phyloP scores from a whole-genome alignment of 2,888 invertebrate genomes.

The Microplitis deprimator region DNA sequence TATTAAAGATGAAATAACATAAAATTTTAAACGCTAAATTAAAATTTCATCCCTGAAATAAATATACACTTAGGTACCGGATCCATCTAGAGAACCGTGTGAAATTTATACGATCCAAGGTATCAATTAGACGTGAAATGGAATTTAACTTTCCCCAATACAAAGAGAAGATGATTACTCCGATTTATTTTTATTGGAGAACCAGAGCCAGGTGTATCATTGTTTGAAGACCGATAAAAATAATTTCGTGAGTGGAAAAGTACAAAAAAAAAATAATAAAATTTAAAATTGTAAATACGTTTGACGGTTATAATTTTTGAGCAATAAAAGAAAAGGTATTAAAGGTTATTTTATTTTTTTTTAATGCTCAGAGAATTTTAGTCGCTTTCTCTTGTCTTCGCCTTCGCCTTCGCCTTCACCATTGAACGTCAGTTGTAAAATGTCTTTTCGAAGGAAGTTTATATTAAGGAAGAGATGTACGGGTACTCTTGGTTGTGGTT shows the following conservation, averaged over 20 bases:
- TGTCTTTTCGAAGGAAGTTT: constrained; percentile 26
- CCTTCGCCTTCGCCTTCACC: background rate
- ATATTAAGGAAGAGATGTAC: constrained; percentile 2
- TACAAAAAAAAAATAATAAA: background rate
- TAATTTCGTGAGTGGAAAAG: no score
- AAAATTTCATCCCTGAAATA: background rate
- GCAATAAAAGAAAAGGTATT: background rate
- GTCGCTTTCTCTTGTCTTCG: constrained; percentile 32
- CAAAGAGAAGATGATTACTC: constrained; percentile 7
- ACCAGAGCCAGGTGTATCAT: no score
- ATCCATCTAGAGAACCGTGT: constrained; percentile 13
- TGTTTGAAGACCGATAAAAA: no score
- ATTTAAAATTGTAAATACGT: background rate
- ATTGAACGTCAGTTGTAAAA: background rate
- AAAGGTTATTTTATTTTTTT: constrained; percentile 14
- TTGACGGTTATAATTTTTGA: background rate
- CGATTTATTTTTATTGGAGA: constrained; percentile 3
- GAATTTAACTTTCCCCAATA: constrained; percentile 53
- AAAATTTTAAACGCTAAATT: background rate
- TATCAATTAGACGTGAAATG: constrained; percentile 51
- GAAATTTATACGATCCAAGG: constrained; percentile 35
- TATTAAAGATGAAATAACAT: background rate
- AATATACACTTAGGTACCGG: background rate
- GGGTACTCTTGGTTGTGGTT: background rate
- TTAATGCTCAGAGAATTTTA: constrained; percentile 25